Evolutionary conservation across 2,113 vertebrate genomes (phyloP), one percentile per base, ranked within the genome.

Genomic region (Potamarius usumacintae): DNA sequence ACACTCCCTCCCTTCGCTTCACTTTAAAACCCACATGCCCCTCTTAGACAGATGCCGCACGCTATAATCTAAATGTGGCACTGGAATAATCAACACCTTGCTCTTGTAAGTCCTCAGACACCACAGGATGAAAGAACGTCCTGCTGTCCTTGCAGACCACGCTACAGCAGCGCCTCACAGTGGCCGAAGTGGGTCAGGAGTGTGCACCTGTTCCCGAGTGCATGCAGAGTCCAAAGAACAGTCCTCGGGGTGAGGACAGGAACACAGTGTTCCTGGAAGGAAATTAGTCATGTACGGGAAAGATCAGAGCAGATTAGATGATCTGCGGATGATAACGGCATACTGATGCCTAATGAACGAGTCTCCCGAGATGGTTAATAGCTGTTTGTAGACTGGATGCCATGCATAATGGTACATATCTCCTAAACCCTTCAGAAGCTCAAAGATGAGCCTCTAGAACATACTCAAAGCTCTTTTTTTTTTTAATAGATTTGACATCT

Each of bases 41-140:
- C 86, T 83, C 48, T 15, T 80, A 90, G 83, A 92, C 85, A 92
- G 83, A 92, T 87, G 85, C 86, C 83, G 89, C 34, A 76, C 25
- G 65, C 89, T 74, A 89, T 53, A 78, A 88, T 90, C 92, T 92
- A 92, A 94, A 94, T 89, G 89, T 79, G 83, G 89, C 92, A 83
- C 65, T 89, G 60, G 77, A 91, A 90, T 89, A 92, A 94, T 91
- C 88, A 94, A 92, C 91, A 89, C 90, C 86, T 90, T 91, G 87
- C 69, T 72, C 82, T 89, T 52, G 83, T 83, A 83, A 89, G 60
- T 67, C 85, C 81, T 57, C 67, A 81, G 20, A 89, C 88, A 86
- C 83, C 86, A 79, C 63, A 4, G 27, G 27, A 20, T 50, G 0
- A 5, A 87, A 82, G 5, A 86, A 53, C 52, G 0, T 11, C 27